These are phyloP conservation scores for Drosophila nigrodunni DNA, from an alignment of 1,140 invertebrate species.

Conservation along the genomic window DNA sequence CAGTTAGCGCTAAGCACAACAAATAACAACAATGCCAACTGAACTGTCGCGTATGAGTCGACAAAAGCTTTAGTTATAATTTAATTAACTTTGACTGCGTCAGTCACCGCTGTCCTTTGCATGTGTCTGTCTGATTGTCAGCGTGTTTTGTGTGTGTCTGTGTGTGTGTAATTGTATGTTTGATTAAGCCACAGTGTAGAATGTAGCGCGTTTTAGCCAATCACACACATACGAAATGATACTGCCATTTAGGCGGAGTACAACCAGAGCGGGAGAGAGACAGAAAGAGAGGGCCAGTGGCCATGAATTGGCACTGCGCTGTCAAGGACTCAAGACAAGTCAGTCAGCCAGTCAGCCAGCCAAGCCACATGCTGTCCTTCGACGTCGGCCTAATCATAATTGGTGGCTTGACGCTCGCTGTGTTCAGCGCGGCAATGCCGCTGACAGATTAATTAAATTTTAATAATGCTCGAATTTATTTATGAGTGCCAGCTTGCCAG, in stretches of 20 bases:
- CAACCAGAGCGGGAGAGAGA: conserved; percentile 23
- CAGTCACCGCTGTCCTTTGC: conserved; percentile 9
- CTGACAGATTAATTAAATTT: conserved; percentile 78
- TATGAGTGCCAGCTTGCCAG: conserved; percentile 27
- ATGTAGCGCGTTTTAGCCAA: conserved; percentile 44
- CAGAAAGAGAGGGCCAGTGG: conserved; percentile 17
- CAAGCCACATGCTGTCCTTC: conserved; percentile 34
- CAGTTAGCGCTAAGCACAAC: conserved; percentile 47
- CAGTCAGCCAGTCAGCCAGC: background rate
- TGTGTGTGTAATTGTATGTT: conserved; percentile 31
- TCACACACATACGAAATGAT: conserved; percentile 40
- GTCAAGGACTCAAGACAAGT: conserved; percentile 40
- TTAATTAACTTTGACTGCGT: conserved; percentile 76
- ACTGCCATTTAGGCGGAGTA: too few relatives aligned
- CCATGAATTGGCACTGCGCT: conserved; percentile 34
- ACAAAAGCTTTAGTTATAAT: conserved; percentile 78
- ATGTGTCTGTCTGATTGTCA: background rate
- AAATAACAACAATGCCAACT: conserved; percentile 25
- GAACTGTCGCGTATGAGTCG: conserved; percentile 48
- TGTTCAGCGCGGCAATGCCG: conserved; percentile 17
- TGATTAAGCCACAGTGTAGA: conserved; percentile 53
- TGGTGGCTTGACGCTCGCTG: conserved; percentile 35
- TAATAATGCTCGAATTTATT: conserved; percentile 66
- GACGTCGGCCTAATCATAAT: conserved; percentile 39
- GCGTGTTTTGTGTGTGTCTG: background rate